Evolutionary conservation across 2,797 vertebrate genomes (phyloP).

Genomic region (Phoeniculus purpureus): DNA sequence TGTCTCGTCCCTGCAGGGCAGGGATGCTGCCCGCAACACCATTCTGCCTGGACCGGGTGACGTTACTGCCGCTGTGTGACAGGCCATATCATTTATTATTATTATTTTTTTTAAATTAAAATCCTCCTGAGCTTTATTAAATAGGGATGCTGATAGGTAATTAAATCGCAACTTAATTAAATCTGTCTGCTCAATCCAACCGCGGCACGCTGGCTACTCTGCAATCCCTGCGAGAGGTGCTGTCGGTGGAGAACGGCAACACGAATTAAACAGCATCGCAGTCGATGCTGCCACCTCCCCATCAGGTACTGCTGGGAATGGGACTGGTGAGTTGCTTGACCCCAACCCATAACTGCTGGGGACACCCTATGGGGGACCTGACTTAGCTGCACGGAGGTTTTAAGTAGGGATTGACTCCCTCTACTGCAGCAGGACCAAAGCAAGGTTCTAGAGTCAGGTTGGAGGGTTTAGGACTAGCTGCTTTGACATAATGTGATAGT

Average conservation of each 20-base stretch:
- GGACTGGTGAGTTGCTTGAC: background rate
- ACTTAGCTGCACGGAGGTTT: background rate
- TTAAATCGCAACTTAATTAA: conserved; percentile 80
- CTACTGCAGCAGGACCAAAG: background rate
- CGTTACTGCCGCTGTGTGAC: background rate
- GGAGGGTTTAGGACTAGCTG: background rate
- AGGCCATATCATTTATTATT: conserved; percentile 55
- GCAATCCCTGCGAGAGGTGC: conserved; percentile 48
- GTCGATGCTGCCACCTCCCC: background rate
- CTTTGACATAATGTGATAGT: fast-evolving
- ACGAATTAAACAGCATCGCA: background rate
- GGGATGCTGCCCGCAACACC: background rate
- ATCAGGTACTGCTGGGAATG: background rate
- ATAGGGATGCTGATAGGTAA: conserved; percentile 75
- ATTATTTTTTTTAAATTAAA: conserved; percentile 66
- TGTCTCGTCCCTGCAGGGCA: background rate
- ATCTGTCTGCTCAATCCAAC: conserved; percentile 62
- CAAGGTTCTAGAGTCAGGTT: background rate
- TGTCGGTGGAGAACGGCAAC: background rate
- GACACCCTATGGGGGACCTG: fast-evolving
- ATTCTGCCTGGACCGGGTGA: background rate
- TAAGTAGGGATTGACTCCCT: background rate
- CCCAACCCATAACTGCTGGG: background rate
- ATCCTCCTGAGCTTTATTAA: conserved; percentile 78
- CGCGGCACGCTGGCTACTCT: conserved; percentile 31